Base-by-base conservation (phyloP, 2,797 vertebrate genomes). In the Halcyon badia region DNA sequence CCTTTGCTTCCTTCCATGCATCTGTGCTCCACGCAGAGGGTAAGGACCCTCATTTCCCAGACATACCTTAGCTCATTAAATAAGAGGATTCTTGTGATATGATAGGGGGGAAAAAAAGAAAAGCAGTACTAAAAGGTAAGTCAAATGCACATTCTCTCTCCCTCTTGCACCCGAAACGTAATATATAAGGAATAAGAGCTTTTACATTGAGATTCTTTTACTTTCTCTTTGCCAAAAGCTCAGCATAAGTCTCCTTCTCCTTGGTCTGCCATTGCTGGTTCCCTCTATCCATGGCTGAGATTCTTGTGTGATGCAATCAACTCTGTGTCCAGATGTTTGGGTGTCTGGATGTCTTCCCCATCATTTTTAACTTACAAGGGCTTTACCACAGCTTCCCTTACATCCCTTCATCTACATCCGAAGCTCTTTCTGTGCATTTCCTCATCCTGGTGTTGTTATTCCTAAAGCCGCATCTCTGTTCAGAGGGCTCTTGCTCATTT, bases 21-120 rank as follows among this genome's bases (percentile, higher is more conserved):
- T 28, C 76, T 69, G 35, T 31, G 18, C 20, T 64, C 39, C 26
- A 35, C 0, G 0, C 7, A 42, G 31, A 79, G 57, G 24, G 4
- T 26, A 51, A 56, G 48, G 4, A 56, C 11, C 2, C 39, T 37
- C 24, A 41, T 72, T 90, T 79, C 51, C 58, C 28, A 79, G 25
- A n/a, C 15, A 42, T 77, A 54, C 20, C 10, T 31, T 64, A 72
- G 9, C 16, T 68, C 1, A 0, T 72, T 83, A 48, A 88, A 62
- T 30, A 73, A 64, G 10, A 90, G 8, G 24, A 52, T 77, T 72
- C 71, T 37, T 83, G 22, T 62, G 35, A 54, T 12, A 1, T 31
- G 33, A 49, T 19, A 62, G n/a, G 10, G 5, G 7, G 19, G 37
- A 62, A n/a, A 33, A 58, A 84, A 69, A 46, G 21, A 35, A 91